Conservation (phyloP, 2,113 vertebrate genomes). For the Platysteira castanea region DNA sequence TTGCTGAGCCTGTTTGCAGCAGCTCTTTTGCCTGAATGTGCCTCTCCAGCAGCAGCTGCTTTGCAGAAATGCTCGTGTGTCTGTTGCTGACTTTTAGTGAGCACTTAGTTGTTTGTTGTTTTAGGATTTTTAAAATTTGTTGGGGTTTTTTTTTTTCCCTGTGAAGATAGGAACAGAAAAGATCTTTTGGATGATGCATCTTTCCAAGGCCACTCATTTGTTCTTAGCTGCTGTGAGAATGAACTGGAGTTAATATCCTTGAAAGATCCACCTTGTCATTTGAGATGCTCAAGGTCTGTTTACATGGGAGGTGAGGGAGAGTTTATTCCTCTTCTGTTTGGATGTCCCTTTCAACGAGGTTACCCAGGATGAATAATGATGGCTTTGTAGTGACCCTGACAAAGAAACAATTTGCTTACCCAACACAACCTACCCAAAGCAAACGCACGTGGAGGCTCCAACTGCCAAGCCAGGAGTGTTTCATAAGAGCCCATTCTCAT, state of each 20-base stretch:
- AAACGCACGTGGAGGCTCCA: background rate
- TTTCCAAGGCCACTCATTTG: background rate
- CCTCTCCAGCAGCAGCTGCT: background rate
- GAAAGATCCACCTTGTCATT: background rate
- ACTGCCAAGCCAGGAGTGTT: background rate
- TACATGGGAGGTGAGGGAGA: background rate
- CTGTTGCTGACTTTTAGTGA: background rate
- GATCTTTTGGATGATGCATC: background rate
- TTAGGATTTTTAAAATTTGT: background rate
- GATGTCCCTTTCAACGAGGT: background rate
- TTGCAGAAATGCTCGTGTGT: background rate
- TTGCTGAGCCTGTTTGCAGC: background rate
- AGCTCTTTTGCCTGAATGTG: background rate
- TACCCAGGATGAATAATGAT: background rate
- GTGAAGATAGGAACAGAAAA: background rate
- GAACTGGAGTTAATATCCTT: background rate
- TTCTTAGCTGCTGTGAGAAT: background rate
- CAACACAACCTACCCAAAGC: background rate
- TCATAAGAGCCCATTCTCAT: background rate
- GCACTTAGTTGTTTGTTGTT: background rate
- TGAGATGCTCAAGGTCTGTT: background rate
- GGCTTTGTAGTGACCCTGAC: constrained; percentile 30
- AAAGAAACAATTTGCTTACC: background rate
- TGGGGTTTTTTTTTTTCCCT: background rate
- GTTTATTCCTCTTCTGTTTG: background rate